These are phyloP conservation scores for Phalacrocorax brasilianus DNA, from an alignment of 2,113 vertebrate species.

Conservation along the genomic window DNA sequence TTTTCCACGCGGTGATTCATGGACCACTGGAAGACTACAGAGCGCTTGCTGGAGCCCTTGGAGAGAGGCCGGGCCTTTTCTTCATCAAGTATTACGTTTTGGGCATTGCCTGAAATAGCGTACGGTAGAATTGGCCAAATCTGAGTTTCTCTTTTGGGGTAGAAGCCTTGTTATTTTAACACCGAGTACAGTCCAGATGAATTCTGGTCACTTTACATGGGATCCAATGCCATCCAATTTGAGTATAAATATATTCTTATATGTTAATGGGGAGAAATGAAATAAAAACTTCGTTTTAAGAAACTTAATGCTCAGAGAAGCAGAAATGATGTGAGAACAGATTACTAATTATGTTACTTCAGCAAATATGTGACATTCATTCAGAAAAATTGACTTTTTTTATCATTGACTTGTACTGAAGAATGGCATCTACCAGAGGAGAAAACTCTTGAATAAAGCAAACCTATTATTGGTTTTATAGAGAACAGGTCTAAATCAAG, in stretches of 20 bases:
- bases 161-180: not conserved
- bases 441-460: not conserved
- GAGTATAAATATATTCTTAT: slow-evolving; percentile 55
- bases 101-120: not conserved
- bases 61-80: not conserved
- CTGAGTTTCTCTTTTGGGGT: not conserved
- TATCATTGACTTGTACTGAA: not conserved
- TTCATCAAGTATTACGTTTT: not conserved
- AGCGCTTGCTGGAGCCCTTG: not conserved
- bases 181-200: not conserved
- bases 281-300: not conserved
- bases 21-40: not conserved
- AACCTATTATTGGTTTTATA: not conserved
- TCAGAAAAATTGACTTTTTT: not conserved
- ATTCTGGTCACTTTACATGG: not conserved
- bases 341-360: not conserved
- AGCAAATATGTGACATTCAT: not conserved
- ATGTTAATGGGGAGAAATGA: slow-evolving; percentile 4
- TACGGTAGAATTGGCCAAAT: not conserved
- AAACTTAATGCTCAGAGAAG: not conserved
- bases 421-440: not conserved
- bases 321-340: not conserved
- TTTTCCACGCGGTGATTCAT: not conserved
- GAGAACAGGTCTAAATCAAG: not conserved
- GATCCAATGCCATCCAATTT: not conserved